Base-by-base conservation (phyloP, 1,140 invertebrate genomes). In the Drosophila kikkawai region DNA sequence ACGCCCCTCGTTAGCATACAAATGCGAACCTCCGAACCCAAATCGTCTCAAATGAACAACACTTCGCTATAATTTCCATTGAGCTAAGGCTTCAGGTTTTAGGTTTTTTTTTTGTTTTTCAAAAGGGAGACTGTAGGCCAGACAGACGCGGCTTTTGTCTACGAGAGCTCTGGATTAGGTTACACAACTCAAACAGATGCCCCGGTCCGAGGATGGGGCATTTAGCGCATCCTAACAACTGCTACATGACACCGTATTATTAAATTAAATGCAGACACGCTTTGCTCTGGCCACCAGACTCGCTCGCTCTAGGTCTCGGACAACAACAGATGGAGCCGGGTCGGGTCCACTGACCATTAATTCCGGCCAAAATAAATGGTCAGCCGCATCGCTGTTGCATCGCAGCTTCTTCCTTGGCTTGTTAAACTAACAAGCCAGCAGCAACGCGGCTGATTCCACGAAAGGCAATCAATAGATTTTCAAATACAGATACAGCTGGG, bases 221-320 rank as follows among this genome's bases (percentile, higher is more conserved):
- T 87, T 87, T 88, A 88, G 80, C 80, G 84, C 84, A 80, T 83
- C 73, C 84, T 87, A 88, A 88, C 84, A 81, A 88, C 84, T 85
- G 85, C 85, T 73, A 90, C 80, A 90, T 82, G 85, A 88, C 85
- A 90, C 85, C 84, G 67, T 88, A 84, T 88, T 84, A 88, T 88
- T 88, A 88, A 82, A 90, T 81, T 84, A 87, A 87, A 84, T 90
- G 81, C 79, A 77, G 67, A 84, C 84, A 90, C 84, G 84, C 85
- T 74, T 74, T 64, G 77, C 67, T 66, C 58, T 39, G 66, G 61
- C 79, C 82, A 86, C 69, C 79, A 75, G 70, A 81, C 71, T 77
- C 79, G 80, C 55, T 53, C 47, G 80, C 55, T 53, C 47, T 50
- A 55, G 64, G 39, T 34, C 17, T 45, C 37, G 58, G 67, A 36